Percentiles rank a stretch among this genome's conserved stretches.
phyloP scores from a whole-genome alignment of 2,888 invertebrate species.

The Philereme transversata region DNA sequence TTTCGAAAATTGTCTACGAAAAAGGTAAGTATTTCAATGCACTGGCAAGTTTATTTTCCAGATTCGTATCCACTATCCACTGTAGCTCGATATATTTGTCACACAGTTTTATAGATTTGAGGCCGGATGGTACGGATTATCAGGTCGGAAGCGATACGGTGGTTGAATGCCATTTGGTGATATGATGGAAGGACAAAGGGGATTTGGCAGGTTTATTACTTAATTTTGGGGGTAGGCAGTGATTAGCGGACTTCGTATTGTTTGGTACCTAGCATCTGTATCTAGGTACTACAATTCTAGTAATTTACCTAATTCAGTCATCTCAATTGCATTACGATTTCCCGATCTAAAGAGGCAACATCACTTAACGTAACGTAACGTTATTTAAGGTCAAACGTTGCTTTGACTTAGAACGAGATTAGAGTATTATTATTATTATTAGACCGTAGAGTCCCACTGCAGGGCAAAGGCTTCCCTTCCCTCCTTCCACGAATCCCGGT shows the following conservation, averaged over 20 bases:
- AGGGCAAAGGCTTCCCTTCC: too few relatives aligned
- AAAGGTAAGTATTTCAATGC: background rate
- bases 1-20: too few relatives aligned
- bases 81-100: conserved; percentile 1
- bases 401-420: too few relatives aligned
- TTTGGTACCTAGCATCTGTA: background rate
- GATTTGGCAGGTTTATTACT: conserved; percentile 41
- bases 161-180: conserved; percentile 47
- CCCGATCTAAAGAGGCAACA: too few relatives aligned
- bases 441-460: too few relatives aligned
- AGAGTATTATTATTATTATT: too few relatives aligned
- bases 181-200: conserved; percentile 51
- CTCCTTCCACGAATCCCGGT: too few relatives aligned
- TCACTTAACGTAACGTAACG: too few relatives aligned
- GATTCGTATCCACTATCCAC: background rate
- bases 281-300: too few relatives aligned
- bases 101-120: conserved; percentile 14
- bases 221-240: conserved; percentile 32
- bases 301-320: too few relatives aligned
- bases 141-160: conserved; percentile 49
- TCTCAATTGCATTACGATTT: too few relatives aligned
- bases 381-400: too few relatives aligned
- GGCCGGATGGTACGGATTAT: conserved; percentile 40
- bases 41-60: background rate
- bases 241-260: conserved; percentile 1